Base-by-base conservation (phyloP, 2,113 vertebrate species). In the Hippolais icterina region DNA sequence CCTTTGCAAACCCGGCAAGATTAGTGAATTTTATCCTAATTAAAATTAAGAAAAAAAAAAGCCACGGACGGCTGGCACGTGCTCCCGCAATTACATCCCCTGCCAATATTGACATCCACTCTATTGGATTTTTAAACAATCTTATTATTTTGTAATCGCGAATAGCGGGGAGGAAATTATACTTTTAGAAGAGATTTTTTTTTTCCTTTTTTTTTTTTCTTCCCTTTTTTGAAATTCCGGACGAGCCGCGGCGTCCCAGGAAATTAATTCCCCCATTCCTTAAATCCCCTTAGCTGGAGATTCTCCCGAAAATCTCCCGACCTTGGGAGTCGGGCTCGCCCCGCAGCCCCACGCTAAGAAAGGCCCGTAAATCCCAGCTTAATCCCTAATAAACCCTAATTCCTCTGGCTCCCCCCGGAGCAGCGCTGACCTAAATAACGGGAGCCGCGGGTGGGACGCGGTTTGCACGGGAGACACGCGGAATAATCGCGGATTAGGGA, bases 11-110 rank as follows among this genome's bases (percentile, higher is more conserved):
- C 96, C 97, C 83, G 94, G 95, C 87, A 93, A 95, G 98, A 98
- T 93, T 97, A 97, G 98, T 98, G 95, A 94, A 96, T 97, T 95
- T 96, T 86, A 92, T 91, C 96, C 97, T 97, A 97, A 98, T 98
- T 97, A 97, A 96, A 98, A 97, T 92, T 72, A 97, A 97, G 97
- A 11, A 77, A 94, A 94, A 97, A 11, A 77, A 94, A 94, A 97
- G 94, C 96, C 35, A 24, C 50, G 92, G 93, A 86, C 94, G 95
- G 86, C 94, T 93, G 96, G 95, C 93, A 90, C 54, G 44, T 28
- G 18, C 60, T 29, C 18, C 2, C 1, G 71, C 97, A 85, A 71
- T 89, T 81, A 52, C 90, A 37, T 77, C 95, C 86, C 95, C 96
- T 96, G 96, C 28, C 97, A 97, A 95, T 97, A 93, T 96, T 97